Evolutionary conservation across 1,140 invertebrate genomes (phyloP).

Genomic region (Drosophila prosaltans): DNA sequence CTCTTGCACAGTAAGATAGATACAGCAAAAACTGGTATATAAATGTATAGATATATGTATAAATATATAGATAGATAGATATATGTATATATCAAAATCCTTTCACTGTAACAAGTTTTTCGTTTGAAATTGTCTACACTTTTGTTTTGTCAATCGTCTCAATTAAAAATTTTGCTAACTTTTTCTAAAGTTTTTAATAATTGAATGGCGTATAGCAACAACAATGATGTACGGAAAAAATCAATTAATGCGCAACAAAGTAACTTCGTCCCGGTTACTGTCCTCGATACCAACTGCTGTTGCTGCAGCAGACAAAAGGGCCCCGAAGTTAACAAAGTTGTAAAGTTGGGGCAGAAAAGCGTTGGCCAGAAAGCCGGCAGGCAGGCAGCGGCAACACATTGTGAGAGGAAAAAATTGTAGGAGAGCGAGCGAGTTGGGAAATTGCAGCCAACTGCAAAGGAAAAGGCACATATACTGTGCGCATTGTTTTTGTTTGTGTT

Average conservation of each 20-base stretch:
- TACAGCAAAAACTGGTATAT: neutral
- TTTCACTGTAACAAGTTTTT: neutral
- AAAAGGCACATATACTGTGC: neutral
- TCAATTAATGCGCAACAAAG: slow-evolving; percentile 81
- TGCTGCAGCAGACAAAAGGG: slow-evolving; percentile 54
- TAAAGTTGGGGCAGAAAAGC: slow-evolving; percentile 51
- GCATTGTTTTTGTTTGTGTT: slow-evolving; percentile 62
- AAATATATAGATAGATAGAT: neutral
- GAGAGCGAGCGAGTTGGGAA: slow-evolving; percentile 27
- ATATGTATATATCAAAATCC: neutral
- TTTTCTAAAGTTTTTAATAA: slow-evolving; percentile 13
- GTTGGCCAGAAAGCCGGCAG: slow-evolving; percentile 18
- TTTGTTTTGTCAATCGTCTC: neutral
- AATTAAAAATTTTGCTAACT: slow-evolving; percentile 1
- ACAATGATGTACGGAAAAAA: slow-evolving; percentile 44
- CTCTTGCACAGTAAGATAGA: neutral
- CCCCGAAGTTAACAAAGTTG: slow-evolving; percentile 79
- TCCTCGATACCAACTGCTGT: slow-evolving; percentile 74
- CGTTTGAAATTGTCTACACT: slow-evolving; percentile 1
- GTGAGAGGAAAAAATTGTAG: slow-evolving; percentile 19
- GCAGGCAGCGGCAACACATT: neutral
- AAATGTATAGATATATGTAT: neutral
- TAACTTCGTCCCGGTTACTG: slow-evolving; percentile 81
- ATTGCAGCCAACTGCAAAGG: slow-evolving; percentile 19
- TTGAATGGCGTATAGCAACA: neutral